A percentile compares a stretch with the other conserved stretches of the same genome.
Conservation (phyloP, 2,888 invertebrate genomes). For the Drosophila pseudotalamancana region DNA sequence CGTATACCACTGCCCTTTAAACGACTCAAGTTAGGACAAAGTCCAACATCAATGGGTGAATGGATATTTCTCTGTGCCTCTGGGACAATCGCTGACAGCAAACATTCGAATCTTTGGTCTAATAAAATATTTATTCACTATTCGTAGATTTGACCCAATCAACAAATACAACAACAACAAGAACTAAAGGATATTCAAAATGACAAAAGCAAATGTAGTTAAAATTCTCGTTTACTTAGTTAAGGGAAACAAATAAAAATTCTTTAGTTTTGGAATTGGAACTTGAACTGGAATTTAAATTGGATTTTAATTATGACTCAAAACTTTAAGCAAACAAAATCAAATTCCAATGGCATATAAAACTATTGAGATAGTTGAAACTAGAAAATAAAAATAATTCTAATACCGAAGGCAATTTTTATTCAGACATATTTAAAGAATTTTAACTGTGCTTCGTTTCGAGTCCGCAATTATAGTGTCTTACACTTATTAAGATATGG, state of each 20-base stretch:
- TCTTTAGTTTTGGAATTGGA: neutral
- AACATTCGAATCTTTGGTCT: slow-evolving; percentile 18
- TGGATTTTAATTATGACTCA: neutral
- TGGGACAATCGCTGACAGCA: slow-evolving; percentile 29
- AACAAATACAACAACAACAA: slow-evolving; percentile 18
- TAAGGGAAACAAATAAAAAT: neutral
- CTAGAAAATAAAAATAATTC: no score
- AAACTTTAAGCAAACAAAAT: neutral
- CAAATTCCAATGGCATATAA: neutral
- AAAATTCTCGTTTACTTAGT: slow-evolving; percentile 14
- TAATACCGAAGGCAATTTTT: no score
- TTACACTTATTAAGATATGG: no score
- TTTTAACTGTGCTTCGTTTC: no score
- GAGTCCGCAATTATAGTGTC: no score
- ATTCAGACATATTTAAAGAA: no score
- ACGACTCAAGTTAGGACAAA: slow-evolving; percentile 20
- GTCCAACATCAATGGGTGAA: slow-evolving; percentile 32
- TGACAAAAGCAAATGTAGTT: slow-evolving; percentile 23
- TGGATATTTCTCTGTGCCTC: slow-evolving; percentile 19
- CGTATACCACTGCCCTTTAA: no score
- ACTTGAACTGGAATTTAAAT: neutral
- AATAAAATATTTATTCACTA: slow-evolving; percentile 41
- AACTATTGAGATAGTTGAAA: no score
- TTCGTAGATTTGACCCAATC: slow-evolving; percentile 28
- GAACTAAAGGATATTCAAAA: no score